Percentiles rank a stretch among this genome's conserved stretches.
Conservation (phyloP, 2,113 vertebrate species). For the Neofelis nebulosa region DNA sequence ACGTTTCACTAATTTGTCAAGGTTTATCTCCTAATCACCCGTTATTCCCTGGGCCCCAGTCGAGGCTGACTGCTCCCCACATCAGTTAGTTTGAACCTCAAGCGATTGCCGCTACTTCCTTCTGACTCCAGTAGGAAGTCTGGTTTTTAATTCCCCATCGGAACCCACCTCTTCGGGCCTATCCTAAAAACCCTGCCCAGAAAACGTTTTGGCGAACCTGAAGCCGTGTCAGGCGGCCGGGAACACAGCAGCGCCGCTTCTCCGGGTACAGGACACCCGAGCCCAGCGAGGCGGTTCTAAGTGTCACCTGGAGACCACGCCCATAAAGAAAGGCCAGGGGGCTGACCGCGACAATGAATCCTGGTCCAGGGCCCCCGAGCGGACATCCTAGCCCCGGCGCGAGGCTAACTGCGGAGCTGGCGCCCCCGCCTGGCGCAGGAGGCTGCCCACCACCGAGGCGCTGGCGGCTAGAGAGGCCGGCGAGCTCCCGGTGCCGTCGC, state of each 20-base stretch:
- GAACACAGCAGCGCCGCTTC: not conserved
- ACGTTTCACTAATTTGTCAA: not conserved
- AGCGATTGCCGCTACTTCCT: not conserved
- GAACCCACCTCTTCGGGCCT: not conserved
- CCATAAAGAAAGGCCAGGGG: not conserved
- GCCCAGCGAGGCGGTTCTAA: not conserved
- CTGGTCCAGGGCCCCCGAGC: rapidly evolving
- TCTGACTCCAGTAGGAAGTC: not conserved
- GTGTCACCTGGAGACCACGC: rapidly evolving
- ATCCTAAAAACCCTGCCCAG: rapidly evolving
- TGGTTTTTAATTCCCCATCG: not conserved
- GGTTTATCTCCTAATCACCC: not conserved
- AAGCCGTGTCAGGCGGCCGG: no score
- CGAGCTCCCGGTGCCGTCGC: not conserved
- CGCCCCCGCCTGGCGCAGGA: not conserved
- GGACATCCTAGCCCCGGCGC: rapidly evolving
- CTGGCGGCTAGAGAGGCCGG: constrained; percentile 61
- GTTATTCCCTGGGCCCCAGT: not conserved
- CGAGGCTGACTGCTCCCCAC: not conserved
- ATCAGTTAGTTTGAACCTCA: not conserved
- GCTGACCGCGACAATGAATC: rapidly evolving
- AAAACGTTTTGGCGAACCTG: not conserved
- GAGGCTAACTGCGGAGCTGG: rapidly evolving
- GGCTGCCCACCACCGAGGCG: constrained; percentile 45
- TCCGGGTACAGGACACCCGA: rapidly evolving